Conservation (phyloP, 2,888 invertebrate species). For the Chrysodeixis includens region DNA sequence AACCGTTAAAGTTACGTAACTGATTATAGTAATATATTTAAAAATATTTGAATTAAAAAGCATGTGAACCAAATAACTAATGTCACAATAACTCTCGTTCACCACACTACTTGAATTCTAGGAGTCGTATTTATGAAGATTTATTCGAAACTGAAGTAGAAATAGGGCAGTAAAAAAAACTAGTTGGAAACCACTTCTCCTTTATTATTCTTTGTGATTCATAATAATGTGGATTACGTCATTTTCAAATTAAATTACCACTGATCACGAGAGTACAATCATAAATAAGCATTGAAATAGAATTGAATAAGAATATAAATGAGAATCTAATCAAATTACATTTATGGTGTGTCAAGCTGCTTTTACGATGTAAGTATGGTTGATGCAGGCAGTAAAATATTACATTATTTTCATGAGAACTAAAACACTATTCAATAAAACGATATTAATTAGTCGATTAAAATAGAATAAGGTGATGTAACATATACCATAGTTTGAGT, state of each 20-base stretch:
- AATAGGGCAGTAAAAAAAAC: not conserved
- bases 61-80: conserved; percentile 47
- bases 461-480: not conserved
- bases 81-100: conserved; percentile 9
- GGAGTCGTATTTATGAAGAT: not conserved
- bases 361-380: conserved; percentile 4
- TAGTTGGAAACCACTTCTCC: not conserved
- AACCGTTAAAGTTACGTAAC: conserved; percentile 31
- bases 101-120: not conserved
- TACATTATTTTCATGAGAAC: not conserved
- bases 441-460: not conserved
- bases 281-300: conserved; percentile 1
- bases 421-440: not conserved
- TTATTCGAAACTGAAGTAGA: not conserved
- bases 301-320: conserved; percentile 3
- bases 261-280: not conserved
- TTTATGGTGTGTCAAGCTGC: not conserved
- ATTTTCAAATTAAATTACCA: conserved; percentile 2
- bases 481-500: not conserved
- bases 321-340: not conserved
- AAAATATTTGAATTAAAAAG: conserved; percentile 35
- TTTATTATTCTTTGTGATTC: not conserved
- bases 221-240: not conserved
- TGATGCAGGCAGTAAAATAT: conserved; percentile 4
- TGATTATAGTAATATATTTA: conserved; percentile 43